These are phyloP conservation scores for Cantharis rufa DNA, from an alignment of 2,888 invertebrate genomes.

Conservation along the genomic window DNA sequence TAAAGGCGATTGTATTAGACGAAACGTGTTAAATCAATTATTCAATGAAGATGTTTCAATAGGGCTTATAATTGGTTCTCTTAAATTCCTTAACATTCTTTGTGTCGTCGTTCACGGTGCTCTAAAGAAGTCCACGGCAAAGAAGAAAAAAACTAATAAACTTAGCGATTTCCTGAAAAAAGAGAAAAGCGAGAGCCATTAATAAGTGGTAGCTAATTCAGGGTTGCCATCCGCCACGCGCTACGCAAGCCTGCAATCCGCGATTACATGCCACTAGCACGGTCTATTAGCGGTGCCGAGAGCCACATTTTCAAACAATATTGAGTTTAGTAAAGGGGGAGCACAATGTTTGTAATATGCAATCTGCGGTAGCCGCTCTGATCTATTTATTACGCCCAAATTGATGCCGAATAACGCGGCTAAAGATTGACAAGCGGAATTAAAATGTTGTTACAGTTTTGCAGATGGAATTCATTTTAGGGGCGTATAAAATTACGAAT, in stretches of 20 bases:
- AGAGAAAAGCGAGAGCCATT: conserved; percentile 19
- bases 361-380: conserved; percentile 31
- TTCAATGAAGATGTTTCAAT: background rate
- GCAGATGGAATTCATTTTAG: conserved; percentile 17
- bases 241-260: conserved; percentile 34
- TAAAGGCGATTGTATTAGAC: background rate
- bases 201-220: conserved; percentile 28
- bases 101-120: background rate
- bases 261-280: conserved; percentile 32
- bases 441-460: conserved; percentile 28
- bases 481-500: conserved; percentile 9
- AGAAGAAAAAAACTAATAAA: conserved; percentile 19
- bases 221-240: conserved; percentile 32
- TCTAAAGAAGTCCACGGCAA: background rate
- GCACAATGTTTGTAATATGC: conserved; percentile 31
- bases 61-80: background rate
- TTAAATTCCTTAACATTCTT: background rate
- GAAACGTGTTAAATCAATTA: background rate
- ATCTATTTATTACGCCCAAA: conserved; percentile 33
- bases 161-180: conserved; percentile 16
- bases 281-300: conserved; percentile 31
- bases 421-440: conserved; percentile 30
- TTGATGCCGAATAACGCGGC: conserved; percentile 22
- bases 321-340: conserved; percentile 27
- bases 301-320: conserved; percentile 29